Percentiles rank a stretch among this genome's conserved stretches.
phyloP scores from a whole-genome alignment of 2,888 invertebrate species.

The Heliconius erato region DNA sequence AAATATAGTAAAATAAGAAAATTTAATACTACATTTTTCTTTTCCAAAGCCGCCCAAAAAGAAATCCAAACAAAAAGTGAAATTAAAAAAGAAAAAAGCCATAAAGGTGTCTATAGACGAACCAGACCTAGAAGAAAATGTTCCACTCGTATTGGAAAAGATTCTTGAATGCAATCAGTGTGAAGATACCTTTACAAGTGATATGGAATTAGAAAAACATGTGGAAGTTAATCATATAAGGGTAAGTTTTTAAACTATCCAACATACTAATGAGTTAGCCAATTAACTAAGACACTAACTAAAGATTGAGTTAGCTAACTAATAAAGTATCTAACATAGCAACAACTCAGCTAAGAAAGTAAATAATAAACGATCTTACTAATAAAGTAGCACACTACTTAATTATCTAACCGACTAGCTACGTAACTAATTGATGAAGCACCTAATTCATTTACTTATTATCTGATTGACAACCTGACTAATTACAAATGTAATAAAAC shows the following conservation, averaged over 20 bases:
- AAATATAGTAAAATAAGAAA: neutral
- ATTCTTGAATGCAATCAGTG: slow-evolving; percentile 33
- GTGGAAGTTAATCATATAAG: slow-evolving; percentile 23
- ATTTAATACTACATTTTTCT: neutral
- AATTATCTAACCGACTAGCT: no score
- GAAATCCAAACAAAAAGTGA: slow-evolving; percentile 46
- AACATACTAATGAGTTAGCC: neutral
- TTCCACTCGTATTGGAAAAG: neutral
- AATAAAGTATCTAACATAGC: neutral
- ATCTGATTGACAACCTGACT: no score
- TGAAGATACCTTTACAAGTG: slow-evolving; percentile 54
- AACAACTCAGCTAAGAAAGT: no score
- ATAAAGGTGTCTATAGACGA: slow-evolving; percentile 23
- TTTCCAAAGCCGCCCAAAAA: slow-evolving; percentile 39
- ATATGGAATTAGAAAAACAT: slow-evolving; percentile 36
- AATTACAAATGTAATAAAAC: no score
- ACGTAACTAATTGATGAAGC: no score
- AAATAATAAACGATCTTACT: no score
- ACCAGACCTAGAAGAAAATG: slow-evolving; percentile 25
- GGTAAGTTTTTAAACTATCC: slow-evolving; percentile 11
- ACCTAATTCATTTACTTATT: no score
- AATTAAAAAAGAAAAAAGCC: slow-evolving; percentile 43
- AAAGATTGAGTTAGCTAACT: neutral
- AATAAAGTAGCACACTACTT: no score
- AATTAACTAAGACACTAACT: neutral